Evolutionary conservation across 2,888 invertebrate genomes (phyloP), one percentile per base, ranked within the genome.

Genomic region (Diplazon laetatorius): DNA sequence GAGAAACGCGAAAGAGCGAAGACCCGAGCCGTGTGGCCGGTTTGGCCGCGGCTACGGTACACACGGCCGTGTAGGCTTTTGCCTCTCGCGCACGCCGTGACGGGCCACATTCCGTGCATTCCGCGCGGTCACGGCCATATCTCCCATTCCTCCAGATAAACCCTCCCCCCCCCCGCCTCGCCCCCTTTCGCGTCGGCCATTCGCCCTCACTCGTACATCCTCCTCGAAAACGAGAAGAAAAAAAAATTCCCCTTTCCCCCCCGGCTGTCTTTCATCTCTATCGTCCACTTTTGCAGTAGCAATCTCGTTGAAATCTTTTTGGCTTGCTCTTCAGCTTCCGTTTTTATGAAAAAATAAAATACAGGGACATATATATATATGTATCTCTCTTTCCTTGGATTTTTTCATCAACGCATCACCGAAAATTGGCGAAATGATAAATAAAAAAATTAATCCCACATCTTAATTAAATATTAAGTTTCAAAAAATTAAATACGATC

Each of bases 121-220:
- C 90, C 90, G 79, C 84, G 85, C 90, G 90, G 89, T 90, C 90
- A 90, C 86, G 90, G 90, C 87, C 90, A 87, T 90, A 90, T 90
- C 89, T 90, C 86, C 87, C 89, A 87, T 90, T 90, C 89, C 89
- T 89, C 82, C 84, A 85, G 85, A 87, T 86, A 86, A 85, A 83
- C 82, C n/a, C n/a, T n/a, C n/a, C n/a, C n/a, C n/a, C n/a, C n/a
- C n/a, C n/a, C n/a, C n/a, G n/a, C n/a, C n/a, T n/a, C n/a, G n/a
- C n/a, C 83, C 68, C 66, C 83, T 82, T 82, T 81, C 76, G 74
- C 73, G 46, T 63, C 74, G 65, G 60, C 71, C 20, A 30, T 72
- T 62, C 79, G 69, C 74, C 50, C 52, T 76, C 81, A 78, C 68
- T 60, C 25, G 16, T 25, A 5, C n/a, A 2, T 30, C 3, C 44